Evolutionary conservation across 2,113 vertebrate species (phyloP), one percentile per base, ranked within the genome.

Genomic region (Pungitius pungitius): DNA sequence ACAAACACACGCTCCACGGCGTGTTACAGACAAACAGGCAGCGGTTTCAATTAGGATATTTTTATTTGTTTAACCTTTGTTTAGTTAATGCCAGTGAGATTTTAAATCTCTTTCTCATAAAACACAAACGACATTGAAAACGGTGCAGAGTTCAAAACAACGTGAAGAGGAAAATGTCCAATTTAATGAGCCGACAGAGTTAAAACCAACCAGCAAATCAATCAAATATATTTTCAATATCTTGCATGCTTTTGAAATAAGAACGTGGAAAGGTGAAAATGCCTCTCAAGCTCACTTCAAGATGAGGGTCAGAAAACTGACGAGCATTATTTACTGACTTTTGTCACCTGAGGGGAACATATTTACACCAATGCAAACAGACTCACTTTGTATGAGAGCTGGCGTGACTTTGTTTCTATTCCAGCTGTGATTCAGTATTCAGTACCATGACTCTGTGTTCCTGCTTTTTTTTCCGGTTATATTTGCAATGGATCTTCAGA

Each of bases 371-470:
- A 51, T 10, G 18, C 43, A 72, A 30, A 54, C 22, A 37, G 52
- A 65, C 40, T 58, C 37, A 24, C 43, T 71, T 74, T 47, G 33
- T 56, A 17, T 40, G 26, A 26, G 14, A 58, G 22, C 54, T 73
- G 3, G 2, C 6, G 3, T 72, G 18, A 58, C 13, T 69, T 55
- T 62, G 60, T 76, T 60, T 66, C 15, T 75, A 6, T 51, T 68
- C 30, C 30, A 61, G 85, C 75, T 72, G 58, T 56, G 11, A 55
- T 70, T 80, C 61, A 45, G 56, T 47, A 39, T 61, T n/a, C n/a
- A n/a, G 43, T 6, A 4, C 7, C 3, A 24, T 4, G 20, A 15
- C 27, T 61, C 20, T 47, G 22, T 33, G 57, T 10, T 60, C 30
- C 43, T 68, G 37, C 9, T 35, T 63, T 26, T n/a, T n/a, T n/a